Conservation (phyloP, 2,888 invertebrate species). For the Sphecodes monilicornis region DNA sequence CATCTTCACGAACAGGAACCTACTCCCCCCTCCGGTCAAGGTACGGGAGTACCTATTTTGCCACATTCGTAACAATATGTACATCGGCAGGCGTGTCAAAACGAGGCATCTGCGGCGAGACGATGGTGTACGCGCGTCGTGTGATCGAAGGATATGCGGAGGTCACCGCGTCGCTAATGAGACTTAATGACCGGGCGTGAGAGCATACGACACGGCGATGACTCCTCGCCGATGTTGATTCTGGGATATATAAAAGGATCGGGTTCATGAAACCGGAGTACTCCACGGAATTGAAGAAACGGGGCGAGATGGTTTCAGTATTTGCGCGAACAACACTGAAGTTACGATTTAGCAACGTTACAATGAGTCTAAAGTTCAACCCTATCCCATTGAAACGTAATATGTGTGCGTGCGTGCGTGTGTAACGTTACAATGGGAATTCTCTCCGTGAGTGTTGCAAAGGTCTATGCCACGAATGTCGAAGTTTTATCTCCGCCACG, state of each 20-base stretch:
- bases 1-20: too few relatives aligned
- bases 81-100: constrained; percentile 40
- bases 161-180: constrained; percentile 66
- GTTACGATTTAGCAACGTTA: neutral
- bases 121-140: constrained; percentile 21
- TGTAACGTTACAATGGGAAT: too few relatives aligned
- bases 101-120: constrained; percentile 36
- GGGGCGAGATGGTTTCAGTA: constrained; percentile 15
- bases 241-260: constrained; percentile 43
- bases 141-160: constrained; percentile 58
- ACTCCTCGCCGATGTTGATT: constrained; percentile 58
- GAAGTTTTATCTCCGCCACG: too few relatives aligned
- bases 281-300: constrained; percentile 18
- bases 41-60: too few relatives aligned
- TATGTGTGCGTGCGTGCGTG: too few relatives aligned
- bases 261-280: constrained; percentile 36
- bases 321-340: constrained; percentile 4
- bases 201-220: constrained; percentile 53
- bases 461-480: too few relatives aligned
- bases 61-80: too few relatives aligned
- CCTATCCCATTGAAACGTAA: too few relatives aligned
- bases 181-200: constrained; percentile 70
- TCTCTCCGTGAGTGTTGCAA: too few relatives aligned
- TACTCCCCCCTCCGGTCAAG: too few relatives aligned
- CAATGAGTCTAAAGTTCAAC: too few relatives aligned